Conservation (phyloP, 2,113 vertebrate genomes). For the Esox niger region DNA sequence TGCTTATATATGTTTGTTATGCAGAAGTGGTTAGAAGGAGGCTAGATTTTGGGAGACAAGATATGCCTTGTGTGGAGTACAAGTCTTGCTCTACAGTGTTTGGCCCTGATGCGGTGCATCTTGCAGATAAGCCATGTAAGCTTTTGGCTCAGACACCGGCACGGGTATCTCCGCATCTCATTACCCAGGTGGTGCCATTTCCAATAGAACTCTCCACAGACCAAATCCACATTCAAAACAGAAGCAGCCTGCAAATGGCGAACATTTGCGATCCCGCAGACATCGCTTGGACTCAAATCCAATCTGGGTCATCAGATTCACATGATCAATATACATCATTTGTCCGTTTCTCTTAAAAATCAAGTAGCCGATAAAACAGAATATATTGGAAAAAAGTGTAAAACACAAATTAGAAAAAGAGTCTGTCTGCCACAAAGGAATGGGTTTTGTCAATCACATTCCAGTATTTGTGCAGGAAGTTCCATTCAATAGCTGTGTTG, state of each 20-base stretch:
- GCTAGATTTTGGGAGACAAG: neutral
- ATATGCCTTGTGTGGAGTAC: constrained; percentile 12
- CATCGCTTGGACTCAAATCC: neutral
- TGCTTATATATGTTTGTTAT: no score
- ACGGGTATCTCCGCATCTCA: constrained; percentile 54
- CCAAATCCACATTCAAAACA: constrained; percentile 26
- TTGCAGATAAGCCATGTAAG: constrained; percentile 63
- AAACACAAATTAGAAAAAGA: no score
- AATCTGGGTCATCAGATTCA: neutral
- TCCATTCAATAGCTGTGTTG: neutral
- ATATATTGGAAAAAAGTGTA: no score
- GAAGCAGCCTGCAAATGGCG: neutral
- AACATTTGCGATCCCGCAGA: neutral
- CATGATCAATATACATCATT: neutral
- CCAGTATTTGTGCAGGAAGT: neutral
- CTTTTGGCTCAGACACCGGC: constrained; percentile 52
- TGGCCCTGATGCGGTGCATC: constrained; percentile 36
- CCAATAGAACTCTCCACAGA: constrained; percentile 45
- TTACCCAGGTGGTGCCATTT: constrained; percentile 47
- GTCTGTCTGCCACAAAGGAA: no score
- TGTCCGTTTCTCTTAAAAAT: no score
- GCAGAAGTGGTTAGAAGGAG: no score
- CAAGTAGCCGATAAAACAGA: no score
- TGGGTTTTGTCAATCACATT: constrained; percentile 1
- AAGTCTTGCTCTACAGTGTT: constrained; percentile 16